Conservation (phyloP, 2,797 vertebrate species). For the Poliocrania exsul region DNA sequence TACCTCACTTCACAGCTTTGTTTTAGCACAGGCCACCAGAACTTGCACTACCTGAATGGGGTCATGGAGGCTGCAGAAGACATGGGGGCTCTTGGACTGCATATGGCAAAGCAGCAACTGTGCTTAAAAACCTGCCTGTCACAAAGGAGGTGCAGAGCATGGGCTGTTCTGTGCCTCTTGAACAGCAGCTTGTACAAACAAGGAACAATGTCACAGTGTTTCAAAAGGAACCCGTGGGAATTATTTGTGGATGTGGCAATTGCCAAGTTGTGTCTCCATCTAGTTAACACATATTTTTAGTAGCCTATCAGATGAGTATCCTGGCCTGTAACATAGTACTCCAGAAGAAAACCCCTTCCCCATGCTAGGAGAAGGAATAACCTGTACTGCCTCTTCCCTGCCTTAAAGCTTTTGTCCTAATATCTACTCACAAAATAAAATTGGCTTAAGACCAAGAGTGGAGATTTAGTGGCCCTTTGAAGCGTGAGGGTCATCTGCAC, state of each 20-base stretch:
- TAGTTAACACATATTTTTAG: neutral
- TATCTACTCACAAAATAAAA: neutral
- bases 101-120: neutral
- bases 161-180: neutral
- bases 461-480: neutral
- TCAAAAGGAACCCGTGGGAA: neutral
- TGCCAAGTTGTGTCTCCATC: neutral
- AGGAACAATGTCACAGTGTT: fast-evolving
- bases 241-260: neutral
- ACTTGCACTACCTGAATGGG: neutral
- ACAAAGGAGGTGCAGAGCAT: neutral
- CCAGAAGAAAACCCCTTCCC: neutral
- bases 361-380: fast-evolving
- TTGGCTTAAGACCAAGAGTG: neutral
- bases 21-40: neutral
- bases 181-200: neutral
- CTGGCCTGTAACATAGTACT: neutral
- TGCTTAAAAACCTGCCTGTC: neutral
- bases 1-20: neutral
- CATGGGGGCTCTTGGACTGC: fast-evolving
- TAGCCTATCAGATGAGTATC: no score
- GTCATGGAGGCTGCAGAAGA: neutral
- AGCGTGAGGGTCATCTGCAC: neutral
- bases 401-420: neutral
- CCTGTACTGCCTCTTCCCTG: neutral